These are phyloP conservation scores for Noctua fimbriata DNA, from an alignment of 2,888 invertebrate genomes.

Conservation along the genomic window DNA sequence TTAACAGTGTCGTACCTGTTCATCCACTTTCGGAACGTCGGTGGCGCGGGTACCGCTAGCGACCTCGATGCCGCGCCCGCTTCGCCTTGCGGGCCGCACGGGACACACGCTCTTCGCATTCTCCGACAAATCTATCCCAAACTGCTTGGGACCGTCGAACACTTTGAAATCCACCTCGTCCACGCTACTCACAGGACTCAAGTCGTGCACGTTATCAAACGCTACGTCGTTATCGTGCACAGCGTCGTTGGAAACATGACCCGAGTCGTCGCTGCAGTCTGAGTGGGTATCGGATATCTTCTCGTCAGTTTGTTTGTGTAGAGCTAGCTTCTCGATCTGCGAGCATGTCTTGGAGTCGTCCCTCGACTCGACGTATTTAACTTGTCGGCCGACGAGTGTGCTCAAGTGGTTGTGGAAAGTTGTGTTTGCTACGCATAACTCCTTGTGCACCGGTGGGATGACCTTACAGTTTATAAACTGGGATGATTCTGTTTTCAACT, in stretches of 20 bases:
- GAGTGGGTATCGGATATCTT: slow-evolving; percentile 91
- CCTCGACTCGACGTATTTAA: slow-evolving; percentile 85
- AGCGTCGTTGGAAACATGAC: slow-evolving; percentile 95
- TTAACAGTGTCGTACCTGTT: slow-evolving; percentile 89
- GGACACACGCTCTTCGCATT: slow-evolving; percentile 85
- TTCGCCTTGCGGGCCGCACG: slow-evolving; percentile 86
- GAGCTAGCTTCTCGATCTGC: slow-evolving; percentile 80
- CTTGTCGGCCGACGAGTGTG: slow-evolving; percentile 89
- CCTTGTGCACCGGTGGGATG: slow-evolving; percentile 87
- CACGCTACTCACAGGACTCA: slow-evolving; percentile 75
- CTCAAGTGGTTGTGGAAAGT: slow-evolving; percentile 88
- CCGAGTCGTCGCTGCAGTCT: slow-evolving; percentile 95
- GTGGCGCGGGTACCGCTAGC: slow-evolving; percentile 88
- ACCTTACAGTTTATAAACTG: slow-evolving; percentile 87
- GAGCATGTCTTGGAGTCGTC: slow-evolving; percentile 85
- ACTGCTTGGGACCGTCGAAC: slow-evolving; percentile 83
- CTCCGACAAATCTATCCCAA: slow-evolving; percentile 83
- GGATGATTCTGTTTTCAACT: slow-evolving; percentile 82
- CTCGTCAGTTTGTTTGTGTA: slow-evolving; percentile 85
- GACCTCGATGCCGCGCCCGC: slow-evolving; percentile 88
- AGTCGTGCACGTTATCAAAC: slow-evolving; percentile 82
- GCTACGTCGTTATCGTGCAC: slow-evolving; percentile 92
- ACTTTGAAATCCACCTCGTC: slow-evolving; percentile 86
- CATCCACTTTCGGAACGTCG: slow-evolving; percentile 89
- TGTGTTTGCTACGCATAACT: slow-evolving; percentile 87